A percentile compares a stretch with the other conserved stretches of the same genome.
These are phyloP conservation scores for Babyrousa celebensis DNA, from an alignment of 2,797 vertebrate genomes.

Conservation along the genomic window DNA sequence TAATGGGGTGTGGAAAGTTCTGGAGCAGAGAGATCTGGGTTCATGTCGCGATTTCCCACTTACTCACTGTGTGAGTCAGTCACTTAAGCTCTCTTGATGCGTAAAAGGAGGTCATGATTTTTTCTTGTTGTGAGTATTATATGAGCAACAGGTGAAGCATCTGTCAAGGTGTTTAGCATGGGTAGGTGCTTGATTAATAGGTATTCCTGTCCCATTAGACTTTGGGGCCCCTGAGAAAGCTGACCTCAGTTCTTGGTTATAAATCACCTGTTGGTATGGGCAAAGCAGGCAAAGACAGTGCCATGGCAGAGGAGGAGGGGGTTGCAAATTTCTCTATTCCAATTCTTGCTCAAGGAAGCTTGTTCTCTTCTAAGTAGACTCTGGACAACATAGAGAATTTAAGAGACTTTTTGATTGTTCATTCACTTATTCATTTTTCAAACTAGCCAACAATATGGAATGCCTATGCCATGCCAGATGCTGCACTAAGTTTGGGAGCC, in stretches of 20 bases:
- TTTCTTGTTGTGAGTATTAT: background rate
- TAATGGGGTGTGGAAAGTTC: background rate
- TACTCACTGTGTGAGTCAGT: background rate
- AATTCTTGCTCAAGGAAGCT: background rate
- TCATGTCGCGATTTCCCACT: background rate
- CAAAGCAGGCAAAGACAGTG: background rate
- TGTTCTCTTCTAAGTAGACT: background rate
- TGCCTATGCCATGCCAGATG: background rate
- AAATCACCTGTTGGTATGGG: background rate
- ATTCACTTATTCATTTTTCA: background rate
- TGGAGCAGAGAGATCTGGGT: background rate
- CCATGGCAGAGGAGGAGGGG: background rate
- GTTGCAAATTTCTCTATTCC: background rate
- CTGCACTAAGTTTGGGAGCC: fast-evolving
- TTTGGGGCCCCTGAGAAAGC: background rate
- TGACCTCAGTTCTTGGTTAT: background rate
- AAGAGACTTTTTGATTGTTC: background rate
- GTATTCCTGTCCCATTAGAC: background rate
- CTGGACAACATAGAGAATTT: background rate
- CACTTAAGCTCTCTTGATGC: background rate
- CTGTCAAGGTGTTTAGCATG: background rate
- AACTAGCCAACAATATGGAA: background rate
- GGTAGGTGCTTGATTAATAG: background rate
- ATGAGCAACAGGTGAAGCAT: too few species aligned
- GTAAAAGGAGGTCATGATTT: background rate